Percentiles rank a stretch among this genome's conserved stretches.
These are phyloP conservation scores for Teleiodes luculella DNA, from an alignment of 2,888 invertebrate genomes.

Conservation along the genomic window DNA sequence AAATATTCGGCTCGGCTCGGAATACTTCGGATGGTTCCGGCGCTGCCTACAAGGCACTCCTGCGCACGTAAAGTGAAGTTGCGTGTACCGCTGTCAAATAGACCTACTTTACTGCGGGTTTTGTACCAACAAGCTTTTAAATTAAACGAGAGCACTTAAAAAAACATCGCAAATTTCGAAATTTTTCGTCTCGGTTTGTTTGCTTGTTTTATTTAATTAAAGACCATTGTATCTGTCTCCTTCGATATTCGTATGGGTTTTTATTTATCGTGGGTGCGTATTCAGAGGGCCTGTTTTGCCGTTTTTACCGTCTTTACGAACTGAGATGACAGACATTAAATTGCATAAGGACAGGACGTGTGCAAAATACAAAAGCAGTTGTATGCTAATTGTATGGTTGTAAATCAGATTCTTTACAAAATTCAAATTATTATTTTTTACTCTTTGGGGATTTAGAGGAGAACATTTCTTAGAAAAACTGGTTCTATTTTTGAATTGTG, in stretches of 20 bases:
- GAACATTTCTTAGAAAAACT: slow-evolving; percentile 27
- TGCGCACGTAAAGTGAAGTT: slow-evolving; percentile 70
- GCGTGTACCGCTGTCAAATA: slow-evolving; percentile 67
- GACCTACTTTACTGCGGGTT: slow-evolving; percentile 65
- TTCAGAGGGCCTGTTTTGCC: not conserved
- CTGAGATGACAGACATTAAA: not conserved
- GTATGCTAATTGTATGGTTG: not conserved
- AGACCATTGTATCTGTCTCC: slow-evolving; percentile 9
- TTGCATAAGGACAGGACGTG: not conserved
- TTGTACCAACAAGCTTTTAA: slow-evolving; percentile 53
- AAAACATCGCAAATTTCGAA: slow-evolving; percentile 12
- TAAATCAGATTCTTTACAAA: not conserved
- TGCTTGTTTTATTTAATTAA: slow-evolving; percentile 13
- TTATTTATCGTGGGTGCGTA: slow-evolving; percentile 8
- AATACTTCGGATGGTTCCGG: slow-evolving; percentile 42
- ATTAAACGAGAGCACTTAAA: slow-evolving; percentile 40
- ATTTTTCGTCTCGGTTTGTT: slow-evolving; percentile 13
- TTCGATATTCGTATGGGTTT: slow-evolving; percentile 4
- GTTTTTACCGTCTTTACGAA: not conserved
- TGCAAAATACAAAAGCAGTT: not conserved
- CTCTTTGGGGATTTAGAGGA: not conserved
- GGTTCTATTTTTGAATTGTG: slow-evolving; percentile 53
- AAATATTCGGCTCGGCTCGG: slow-evolving; percentile 48
- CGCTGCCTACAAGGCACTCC: slow-evolving; percentile 44
- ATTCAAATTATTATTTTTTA: not conserved